Conservation (phyloP, 2,797 vertebrate species). For the Bovichtus variegatus region DNA sequence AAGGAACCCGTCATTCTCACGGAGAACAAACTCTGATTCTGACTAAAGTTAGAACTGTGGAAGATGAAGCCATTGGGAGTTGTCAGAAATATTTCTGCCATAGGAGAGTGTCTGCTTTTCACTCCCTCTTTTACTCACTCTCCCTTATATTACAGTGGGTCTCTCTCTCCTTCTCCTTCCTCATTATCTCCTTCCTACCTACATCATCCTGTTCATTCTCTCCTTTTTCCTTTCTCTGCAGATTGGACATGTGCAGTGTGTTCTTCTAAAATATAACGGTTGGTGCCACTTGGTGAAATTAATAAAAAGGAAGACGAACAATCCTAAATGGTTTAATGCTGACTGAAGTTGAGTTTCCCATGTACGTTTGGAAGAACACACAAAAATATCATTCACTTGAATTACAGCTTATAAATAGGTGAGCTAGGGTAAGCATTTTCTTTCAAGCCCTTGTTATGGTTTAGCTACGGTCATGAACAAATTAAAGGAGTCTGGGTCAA, state of each 20-base stretch:
- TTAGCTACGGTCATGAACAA: background rate
- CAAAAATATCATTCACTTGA: constrained; percentile 10
- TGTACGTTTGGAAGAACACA: background rate
- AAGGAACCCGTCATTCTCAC: constrained; percentile 51
- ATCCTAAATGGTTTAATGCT: background rate
- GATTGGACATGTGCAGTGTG: constrained; percentile 3
- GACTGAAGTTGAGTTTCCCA: background rate
- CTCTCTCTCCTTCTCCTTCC: background rate
- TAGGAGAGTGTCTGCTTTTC: constrained; percentile 20
- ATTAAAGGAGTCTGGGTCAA: background rate
- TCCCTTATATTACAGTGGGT: constrained; percentile 2
- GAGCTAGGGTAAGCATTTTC: constrained; percentile 24
- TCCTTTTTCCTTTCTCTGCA: background rate
- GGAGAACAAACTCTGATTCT: constrained; percentile 44
- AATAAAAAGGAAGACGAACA: background rate
- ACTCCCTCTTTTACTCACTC: constrained; percentile 8
- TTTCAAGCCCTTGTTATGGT: constrained; percentile 21
- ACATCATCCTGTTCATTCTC: background rate
- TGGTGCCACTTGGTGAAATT: background rate
- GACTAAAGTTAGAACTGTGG: constrained; percentile 47
- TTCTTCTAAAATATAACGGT: background rate
- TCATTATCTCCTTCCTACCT: constrained; percentile 10
- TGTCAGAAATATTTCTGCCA: constrained; percentile 57
- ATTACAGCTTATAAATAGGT: constrained; percentile 9
- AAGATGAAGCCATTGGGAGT: constrained; percentile 56